Evolutionary conservation across 2,888 invertebrate genomes (phyloP).

Genomic region (Boloria euphrosyne): DNA sequence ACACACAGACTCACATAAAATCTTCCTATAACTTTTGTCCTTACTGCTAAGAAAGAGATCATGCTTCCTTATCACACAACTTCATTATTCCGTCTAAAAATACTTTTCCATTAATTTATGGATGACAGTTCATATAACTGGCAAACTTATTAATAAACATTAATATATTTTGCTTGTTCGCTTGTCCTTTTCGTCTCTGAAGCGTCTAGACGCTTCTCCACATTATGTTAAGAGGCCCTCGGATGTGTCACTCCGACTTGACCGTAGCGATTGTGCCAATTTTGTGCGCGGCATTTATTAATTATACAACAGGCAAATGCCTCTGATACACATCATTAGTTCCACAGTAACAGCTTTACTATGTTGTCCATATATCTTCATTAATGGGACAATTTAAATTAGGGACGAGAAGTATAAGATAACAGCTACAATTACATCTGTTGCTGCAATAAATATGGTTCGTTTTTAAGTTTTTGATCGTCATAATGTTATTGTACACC

Average conservation of each 20-base stretch:
- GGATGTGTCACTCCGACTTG: constrained; percentile 32
- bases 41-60: too few relatives aligned
- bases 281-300: constrained; percentile 32
- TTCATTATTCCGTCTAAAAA: too few relatives aligned
- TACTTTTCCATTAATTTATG: too few relatives aligned
- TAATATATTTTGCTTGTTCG: constrained; percentile 20
- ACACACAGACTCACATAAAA: too few relatives aligned
- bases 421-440: constrained; percentile 6
- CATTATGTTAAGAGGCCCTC: constrained; percentile 29
- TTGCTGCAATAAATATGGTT: constrained; percentile 11
- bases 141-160: not conserved
- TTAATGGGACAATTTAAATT: constrained; percentile 26
- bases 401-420: constrained; percentile 8
- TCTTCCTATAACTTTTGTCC: too few relatives aligned
- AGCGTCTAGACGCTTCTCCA: constrained; percentile 36
- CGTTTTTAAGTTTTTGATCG: not conserved
- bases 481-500: constrained; percentile 15
- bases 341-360: constrained; percentile 27
- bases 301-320: constrained; percentile 27
- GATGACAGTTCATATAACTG: too few relatives aligned
- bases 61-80: too few relatives aligned
- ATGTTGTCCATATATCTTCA: constrained; percentile 23
- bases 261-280: constrained; percentile 36
- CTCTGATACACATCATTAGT: constrained; percentile 32
- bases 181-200: constrained; percentile 32